Evolutionary conservation across 2,113 vertebrate species (phyloP), one percentile per base, ranked within the genome.

Genomic region (Scophthalmus maximus): DNA sequence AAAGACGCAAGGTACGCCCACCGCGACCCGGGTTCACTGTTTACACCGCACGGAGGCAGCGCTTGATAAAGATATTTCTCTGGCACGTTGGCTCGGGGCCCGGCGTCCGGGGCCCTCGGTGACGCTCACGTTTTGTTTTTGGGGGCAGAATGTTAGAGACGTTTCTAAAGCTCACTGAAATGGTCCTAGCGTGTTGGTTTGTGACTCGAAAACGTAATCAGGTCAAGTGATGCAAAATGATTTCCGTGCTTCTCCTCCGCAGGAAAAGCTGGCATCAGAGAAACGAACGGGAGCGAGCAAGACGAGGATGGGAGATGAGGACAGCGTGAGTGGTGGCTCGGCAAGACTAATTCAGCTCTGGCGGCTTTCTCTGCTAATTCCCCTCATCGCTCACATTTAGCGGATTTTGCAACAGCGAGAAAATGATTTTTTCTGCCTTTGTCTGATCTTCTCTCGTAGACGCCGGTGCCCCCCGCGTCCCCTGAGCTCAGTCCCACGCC

Each of bases 1-100:
- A 93, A 66, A 95, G 93, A 68, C 94, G 82, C 66, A 94, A 94
- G 92, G 94, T 94, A 82, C 7, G 65, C 52, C 64, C 47, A 57
- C 64, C 42, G 40, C 36, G 52, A 53, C 30, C 0, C 0, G 17
- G 58, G 49, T 26, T 44, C 30, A 25, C 27, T 68, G 64, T 78
- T 87, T 58, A 80, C 74, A 65, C 67, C 47, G 36, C 68, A 36
- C 4, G n/a, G 1, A 12, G 42, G 29, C 56, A 53, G n/a, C n/a
- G n/a, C n/a, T n/a, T n/a, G 53, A 71, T 87, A 70, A 68, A 10
- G 47, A 6, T 20, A 20, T 63, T 52, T 70, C 14, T 61, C 38
- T 65, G 38, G 74, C 32, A 2, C 36, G 12, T 11, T 15, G 36
- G 36, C 36, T 4, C 36, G 8, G 11, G 11, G 12, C 12, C 36